phyloP scores from a whole-genome alignment of 2,797 vertebrate species.

The Myioborus melanocephalus region DNA sequence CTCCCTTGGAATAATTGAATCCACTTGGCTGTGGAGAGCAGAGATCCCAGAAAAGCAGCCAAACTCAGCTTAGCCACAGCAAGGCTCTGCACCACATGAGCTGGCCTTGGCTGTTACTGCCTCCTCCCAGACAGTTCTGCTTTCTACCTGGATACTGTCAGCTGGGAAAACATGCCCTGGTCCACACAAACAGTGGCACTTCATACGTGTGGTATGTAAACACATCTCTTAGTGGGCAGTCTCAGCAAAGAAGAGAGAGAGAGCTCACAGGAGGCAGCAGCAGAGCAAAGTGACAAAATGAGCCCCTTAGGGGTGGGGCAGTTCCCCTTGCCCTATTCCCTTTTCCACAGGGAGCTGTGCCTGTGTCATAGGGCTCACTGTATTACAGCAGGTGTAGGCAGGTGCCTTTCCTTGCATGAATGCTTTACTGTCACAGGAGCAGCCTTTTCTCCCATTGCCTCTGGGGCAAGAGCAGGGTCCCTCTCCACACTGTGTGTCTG shows the following conservation, averaged over 20 bases:
- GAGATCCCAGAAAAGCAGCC: neutral
- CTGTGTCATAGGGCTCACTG: neutral
- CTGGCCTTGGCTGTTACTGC: neutral
- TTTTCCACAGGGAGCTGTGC: neutral
- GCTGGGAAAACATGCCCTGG: neutral
- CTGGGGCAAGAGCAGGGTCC: neutral
- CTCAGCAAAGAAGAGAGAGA: neutral
- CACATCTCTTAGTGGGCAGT: neutral
- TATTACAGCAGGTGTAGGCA: neutral
- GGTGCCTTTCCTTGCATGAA: neutral
- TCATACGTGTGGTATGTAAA: neutral
- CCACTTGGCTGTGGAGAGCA: neutral
- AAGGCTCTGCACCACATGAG: neutral
- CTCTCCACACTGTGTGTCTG: neutral
- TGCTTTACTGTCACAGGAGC: neutral
- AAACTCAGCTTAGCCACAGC: neutral
- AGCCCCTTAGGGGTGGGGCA: neutral
- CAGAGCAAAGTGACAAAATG: neutral
- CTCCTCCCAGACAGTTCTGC: neutral
- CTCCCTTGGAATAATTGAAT: conserved; percentile 27
- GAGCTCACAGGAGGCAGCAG: neutral
- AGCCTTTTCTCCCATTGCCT: neutral
- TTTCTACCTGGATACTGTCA: neutral
- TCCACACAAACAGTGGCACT: neutral
- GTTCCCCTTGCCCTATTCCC: neutral